These are phyloP conservation scores for Anolis sagrei DNA, from an alignment of 2,113 vertebrate genomes.

Conservation along the genomic window DNA sequence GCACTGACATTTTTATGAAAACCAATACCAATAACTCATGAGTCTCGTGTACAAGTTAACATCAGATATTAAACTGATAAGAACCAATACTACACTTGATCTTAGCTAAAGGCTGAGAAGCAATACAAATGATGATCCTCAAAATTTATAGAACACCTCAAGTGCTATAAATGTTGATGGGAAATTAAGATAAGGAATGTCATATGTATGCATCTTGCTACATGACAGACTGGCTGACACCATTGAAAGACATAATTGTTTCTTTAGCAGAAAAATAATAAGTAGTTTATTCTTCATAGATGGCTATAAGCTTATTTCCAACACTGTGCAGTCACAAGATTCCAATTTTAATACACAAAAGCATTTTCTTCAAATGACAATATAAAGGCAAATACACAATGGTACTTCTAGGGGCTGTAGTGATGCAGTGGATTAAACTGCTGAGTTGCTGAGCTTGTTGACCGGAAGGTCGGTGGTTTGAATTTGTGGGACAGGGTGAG, in stretches of 20 bases:
- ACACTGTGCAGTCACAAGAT: not conserved
- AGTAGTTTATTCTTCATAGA: not conserved
- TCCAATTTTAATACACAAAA: slow-evolving; percentile 12
- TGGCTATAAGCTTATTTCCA: not conserved
- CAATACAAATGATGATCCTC: no score
- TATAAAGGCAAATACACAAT: no score
- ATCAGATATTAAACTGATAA: no score
- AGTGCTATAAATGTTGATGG: not conserved
- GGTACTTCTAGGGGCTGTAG: no score
- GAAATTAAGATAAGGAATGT: not conserved
- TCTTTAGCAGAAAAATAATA: not conserved
- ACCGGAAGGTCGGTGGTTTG: no score
- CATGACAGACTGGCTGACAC: not conserved
- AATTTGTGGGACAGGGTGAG: no score
- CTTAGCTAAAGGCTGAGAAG: no score
- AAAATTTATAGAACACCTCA: not conserved
- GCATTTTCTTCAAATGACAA: slow-evolving; percentile 5
- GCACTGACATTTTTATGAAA: not conserved
- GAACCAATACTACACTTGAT: no score
- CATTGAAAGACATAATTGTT: no score
- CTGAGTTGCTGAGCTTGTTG: no score
- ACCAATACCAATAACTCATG: not conserved
- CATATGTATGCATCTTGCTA: not conserved
- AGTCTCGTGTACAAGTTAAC: not conserved
- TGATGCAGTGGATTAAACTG: no score